Conservation (phyloP, 2,113 vertebrate genomes). For the Leiothrix lutea region DNA sequence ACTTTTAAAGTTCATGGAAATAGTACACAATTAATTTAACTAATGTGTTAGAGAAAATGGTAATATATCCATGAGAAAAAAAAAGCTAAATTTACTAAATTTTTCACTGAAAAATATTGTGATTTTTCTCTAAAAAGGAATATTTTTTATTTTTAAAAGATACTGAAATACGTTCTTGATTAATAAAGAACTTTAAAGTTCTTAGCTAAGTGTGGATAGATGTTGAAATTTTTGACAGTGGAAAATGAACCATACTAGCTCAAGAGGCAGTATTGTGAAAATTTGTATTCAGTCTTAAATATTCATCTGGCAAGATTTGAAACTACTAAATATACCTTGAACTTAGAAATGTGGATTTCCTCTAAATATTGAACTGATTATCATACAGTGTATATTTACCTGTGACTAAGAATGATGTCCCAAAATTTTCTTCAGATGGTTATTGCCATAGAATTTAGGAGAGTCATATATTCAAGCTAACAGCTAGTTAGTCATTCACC, state of each 20-base stretch:
- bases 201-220: not conserved
- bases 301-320: not conserved
- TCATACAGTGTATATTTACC: not conserved
- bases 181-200: too few relatives aligned
- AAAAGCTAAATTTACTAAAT: not conserved
- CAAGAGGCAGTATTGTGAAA: not conserved
- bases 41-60: not conserved
- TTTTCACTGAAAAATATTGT: not conserved
- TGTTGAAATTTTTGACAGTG: not conserved
- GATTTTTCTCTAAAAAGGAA: not conserved
- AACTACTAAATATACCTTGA: not conserved
- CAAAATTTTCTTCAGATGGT: not conserved
- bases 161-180: not conserved
- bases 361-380: not conserved
- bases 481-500: not conserved
- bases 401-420: not conserved
- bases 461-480: not conserved
- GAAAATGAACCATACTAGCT: not conserved
- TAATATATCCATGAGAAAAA: not conserved
- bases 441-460: not conserved
- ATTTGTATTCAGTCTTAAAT: not conserved
- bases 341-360: not conserved
- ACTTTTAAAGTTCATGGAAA: not conserved
- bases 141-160: not conserved
- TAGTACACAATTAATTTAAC: not conserved